A percentile compares a stretch with the other conserved stretches of the same genome.
Evolutionary conservation across 2,888 invertebrate species (phyloP).

Genomic region (Mesorhabditis sp.): DNA sequence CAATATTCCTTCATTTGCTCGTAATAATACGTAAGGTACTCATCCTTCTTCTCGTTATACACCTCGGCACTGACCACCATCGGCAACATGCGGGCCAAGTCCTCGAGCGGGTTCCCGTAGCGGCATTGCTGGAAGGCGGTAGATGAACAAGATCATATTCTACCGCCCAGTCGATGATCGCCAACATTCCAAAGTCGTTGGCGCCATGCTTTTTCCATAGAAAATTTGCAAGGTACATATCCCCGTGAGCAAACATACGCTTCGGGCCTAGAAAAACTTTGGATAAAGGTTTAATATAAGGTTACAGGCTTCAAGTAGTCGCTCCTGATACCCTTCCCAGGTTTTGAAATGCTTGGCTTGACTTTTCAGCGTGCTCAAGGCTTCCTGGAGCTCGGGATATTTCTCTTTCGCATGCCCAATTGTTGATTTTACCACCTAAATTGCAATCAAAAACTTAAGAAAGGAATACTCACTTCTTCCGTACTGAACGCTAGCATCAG

Average conservation of each 20-base stretch:
- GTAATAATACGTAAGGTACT: not conserved
- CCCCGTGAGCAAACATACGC: not conserved
- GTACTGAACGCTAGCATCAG: too few species aligned
- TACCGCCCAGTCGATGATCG: not conserved
- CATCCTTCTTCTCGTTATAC: not conserved
- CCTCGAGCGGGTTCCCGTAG: not conserved
- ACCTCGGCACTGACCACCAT: not conserved
- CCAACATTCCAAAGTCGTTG: not conserved
- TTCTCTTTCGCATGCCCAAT: not conserved
- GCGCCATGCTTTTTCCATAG: constrained; percentile 1
- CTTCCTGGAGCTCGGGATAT: not conserved
- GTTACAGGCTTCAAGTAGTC: not conserved
- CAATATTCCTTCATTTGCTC: too few species aligned
- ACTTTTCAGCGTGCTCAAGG: not conserved
- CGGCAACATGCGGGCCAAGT: constrained; percentile 2
- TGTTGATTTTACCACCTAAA: not conserved
- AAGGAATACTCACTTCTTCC: too few species aligned
- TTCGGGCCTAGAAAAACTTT: not conserved
- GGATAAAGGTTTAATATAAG: too few species aligned
- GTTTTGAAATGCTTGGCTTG: not conserved
- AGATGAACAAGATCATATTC: not conserved
- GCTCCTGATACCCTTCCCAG: not conserved
- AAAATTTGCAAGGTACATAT: not conserved
- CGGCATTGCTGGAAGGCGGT: constrained; percentile 1
- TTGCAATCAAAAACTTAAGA: not conserved